Percentiles rank a stretch among this genome's conserved stretches.
Conservation (phyloP, 2,797 vertebrate species). For the Acanthis flammea region DNA sequence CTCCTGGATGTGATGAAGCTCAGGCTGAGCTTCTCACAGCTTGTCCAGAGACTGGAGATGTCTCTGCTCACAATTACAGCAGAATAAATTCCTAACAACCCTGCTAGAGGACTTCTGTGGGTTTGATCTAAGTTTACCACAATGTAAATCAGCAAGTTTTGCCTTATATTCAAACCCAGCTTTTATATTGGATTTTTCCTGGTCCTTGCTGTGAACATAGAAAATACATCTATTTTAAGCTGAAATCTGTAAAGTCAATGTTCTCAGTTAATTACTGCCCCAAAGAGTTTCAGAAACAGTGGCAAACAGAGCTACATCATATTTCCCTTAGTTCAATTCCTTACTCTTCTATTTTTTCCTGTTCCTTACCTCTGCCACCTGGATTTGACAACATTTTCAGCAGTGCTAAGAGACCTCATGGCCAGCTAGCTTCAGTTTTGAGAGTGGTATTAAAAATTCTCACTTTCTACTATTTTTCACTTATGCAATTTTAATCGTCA, state of each 20-base stretch:
- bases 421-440: not conserved
- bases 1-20: not conserved
- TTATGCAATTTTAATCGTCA: not conserved
- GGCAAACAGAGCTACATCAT: not conserved
- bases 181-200: not conserved
- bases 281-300: not conserved
- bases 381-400: not conserved
- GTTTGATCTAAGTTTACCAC: not conserved
- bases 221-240: not conserved
- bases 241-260: not conserved
- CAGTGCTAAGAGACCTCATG: not conserved
- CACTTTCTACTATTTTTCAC: not conserved
- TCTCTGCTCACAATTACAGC: not conserved
- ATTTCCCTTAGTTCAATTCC: not conserved
- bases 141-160: not conserved
- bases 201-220: not conserved
- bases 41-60: not conserved
- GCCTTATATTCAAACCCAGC: not conserved
- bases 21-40: not conserved
- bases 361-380: not conserved
- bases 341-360: not conserved
- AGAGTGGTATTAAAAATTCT: not conserved
- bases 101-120: not conserved
- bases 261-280: not conserved
- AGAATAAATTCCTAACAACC: not conserved